Evolutionary conservation across 2,113 vertebrate genomes (phyloP).

Genomic region (Ictalurus furcatus): DNA sequence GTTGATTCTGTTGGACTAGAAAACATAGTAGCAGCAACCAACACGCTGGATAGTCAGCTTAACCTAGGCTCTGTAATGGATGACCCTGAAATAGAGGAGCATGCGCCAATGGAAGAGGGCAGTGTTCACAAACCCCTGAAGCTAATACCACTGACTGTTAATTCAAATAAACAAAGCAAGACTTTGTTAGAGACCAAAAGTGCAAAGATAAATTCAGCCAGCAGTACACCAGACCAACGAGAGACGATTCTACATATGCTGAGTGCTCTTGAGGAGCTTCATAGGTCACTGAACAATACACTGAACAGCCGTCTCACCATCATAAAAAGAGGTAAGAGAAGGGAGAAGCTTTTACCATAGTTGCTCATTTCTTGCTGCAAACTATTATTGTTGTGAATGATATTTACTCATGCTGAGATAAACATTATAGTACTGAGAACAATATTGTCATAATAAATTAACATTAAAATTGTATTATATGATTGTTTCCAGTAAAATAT

Average conservation of each 20-base stretch:
- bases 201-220: neutral
- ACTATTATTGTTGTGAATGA: neutral
- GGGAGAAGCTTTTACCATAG: neutral
- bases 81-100: neutral
- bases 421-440: neutral
- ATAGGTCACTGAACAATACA: constrained; percentile 62
- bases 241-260: constrained; percentile 69
- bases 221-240: constrained; percentile 17
- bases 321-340: constrained; percentile 61
- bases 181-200: neutral
- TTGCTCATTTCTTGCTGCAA: neutral
- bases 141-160: neutral
- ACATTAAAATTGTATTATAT: neutral
- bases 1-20: constrained; percentile 9
- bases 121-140: neutral
- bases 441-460: neutral
- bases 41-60: neutral
- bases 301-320: constrained; percentile 64
- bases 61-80: neutral
- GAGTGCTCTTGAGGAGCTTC: constrained; percentile 65
- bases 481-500: neutral
- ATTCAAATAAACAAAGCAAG: constrained; percentile 2
- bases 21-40: constrained; percentile 1
- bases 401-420: neutral
- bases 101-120: neutral